Evolutionary conservation across 1,140 invertebrate genomes (phyloP).

Genomic region (Listronotus oregonensis): DNA sequence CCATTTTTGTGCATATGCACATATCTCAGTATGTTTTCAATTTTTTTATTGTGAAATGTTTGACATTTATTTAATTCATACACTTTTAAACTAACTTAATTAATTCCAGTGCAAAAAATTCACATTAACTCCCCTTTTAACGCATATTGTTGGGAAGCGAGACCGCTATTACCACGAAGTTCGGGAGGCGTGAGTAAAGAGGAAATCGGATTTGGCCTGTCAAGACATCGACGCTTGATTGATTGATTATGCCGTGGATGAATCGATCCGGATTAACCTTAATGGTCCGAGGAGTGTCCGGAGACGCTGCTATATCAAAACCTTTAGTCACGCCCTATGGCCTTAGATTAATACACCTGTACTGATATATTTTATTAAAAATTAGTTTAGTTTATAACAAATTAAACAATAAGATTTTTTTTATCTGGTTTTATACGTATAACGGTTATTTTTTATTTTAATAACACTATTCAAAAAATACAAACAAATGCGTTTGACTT

Average conservation of each 20-base stretch:
- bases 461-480: too few relatives aligned
- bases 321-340: conserved; percentile 28
- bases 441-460: too few relatives aligned
- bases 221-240: conserved; percentile 40
- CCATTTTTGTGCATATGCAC: too few relatives aligned
- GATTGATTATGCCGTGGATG: conserved; percentile 35
- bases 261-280: conserved; percentile 40
- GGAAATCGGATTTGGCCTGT: conserved; percentile 38
- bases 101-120: conserved; percentile 4
- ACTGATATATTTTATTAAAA: neutral
- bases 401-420: too few relatives aligned
- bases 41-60: too few relatives aligned
- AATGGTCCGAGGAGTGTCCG: conserved; percentile 39
- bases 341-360: conserved; percentile 28
- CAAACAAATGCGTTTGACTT: too few relatives aligned
- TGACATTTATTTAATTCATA: too few relatives aligned
- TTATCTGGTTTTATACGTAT: too few relatives aligned
- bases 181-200: conserved; percentile 13
- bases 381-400: too few relatives aligned
- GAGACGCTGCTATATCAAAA: conserved; percentile 11
- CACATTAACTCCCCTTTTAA: conserved; percentile 20
- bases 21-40: too few relatives aligned
- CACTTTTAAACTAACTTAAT: too few relatives aligned
- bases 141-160: conserved; percentile 17
- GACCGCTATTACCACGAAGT: neutral